Evolutionary conservation across 2,888 invertebrate species (phyloP).

Genomic region (Pammene aurita): DNA sequence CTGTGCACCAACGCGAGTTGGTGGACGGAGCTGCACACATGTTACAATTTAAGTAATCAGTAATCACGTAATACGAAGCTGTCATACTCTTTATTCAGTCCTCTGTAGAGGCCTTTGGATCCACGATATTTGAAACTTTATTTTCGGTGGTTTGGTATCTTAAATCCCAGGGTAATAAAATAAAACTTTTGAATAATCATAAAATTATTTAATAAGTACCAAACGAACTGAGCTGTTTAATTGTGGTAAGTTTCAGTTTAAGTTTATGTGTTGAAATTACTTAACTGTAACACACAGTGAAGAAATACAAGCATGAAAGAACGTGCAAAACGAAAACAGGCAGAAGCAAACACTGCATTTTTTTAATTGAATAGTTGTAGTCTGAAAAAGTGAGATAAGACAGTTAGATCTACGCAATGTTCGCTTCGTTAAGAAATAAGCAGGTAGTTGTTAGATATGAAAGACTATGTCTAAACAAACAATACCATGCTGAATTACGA

Average conservation of each 20-base stretch:
- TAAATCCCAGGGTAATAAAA: no score
- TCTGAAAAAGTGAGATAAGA: background rate
- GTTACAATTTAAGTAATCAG: no score
- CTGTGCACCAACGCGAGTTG: no score
- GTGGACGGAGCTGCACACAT: no score
- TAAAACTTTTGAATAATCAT: no score
- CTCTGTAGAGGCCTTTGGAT: no score
- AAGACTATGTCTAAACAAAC: constrained; percentile 49
- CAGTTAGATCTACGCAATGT: constrained; percentile 49
- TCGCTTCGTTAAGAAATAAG: constrained; percentile 60
- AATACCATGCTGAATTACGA: constrained; percentile 52
- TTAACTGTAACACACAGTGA: constrained; percentile 45
- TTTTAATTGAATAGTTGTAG: background rate
- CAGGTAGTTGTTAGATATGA: constrained; percentile 59
- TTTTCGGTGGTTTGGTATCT: no score
- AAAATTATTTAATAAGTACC: no score
- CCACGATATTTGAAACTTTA: no score
- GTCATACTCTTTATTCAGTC: no score
- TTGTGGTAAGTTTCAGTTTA: constrained; percentile 19
- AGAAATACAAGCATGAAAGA: constrained; percentile 56
- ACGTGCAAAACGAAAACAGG: constrained; percentile 53
- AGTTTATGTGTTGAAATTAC: constrained; percentile 11
- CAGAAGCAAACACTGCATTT: constrained; percentile 57
- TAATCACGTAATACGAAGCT: no score
- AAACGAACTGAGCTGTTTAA: constrained; percentile 1